Evolutionary conservation across 30 jellyfish, hydroid and myxozoan species (phyloP).

Genomic region (Rhopilema esculentum): DNA sequence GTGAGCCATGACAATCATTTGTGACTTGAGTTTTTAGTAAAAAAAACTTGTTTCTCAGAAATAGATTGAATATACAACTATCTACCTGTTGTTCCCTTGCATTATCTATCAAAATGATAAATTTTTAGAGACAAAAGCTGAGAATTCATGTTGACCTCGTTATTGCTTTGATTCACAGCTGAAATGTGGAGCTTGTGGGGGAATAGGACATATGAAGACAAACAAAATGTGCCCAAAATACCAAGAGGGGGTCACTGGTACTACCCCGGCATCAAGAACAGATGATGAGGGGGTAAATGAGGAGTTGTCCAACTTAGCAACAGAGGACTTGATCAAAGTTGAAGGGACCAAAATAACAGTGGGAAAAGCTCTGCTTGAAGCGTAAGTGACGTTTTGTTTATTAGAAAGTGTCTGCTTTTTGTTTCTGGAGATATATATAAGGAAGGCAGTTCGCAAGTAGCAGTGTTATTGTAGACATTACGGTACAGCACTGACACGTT

Average conservation of each 20-base stretch:
- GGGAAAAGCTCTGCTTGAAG: constrained; percentile 94
- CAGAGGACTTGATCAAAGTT: constrained; percentile 88
- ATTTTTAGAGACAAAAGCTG: background rate
- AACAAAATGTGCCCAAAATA: constrained; percentile 97
- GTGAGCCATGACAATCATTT: constrained; percentile 41
- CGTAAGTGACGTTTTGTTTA: constrained; percentile 55
- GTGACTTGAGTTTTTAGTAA: background rate
- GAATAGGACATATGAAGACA: constrained; percentile 95
- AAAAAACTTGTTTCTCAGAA: background rate
- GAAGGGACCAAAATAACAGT: constrained; percentile 94
- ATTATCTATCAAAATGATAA: background rate
- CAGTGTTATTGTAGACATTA: too few species aligned
- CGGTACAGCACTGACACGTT: too few species aligned
- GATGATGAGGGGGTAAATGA: constrained; percentile 81
- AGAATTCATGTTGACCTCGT: background rate
- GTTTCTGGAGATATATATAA: too few species aligned
- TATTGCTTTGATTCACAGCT: constrained; percentile 31
- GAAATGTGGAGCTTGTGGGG: constrained; percentile 99
- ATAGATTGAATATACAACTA: too few species aligned
- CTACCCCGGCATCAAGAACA: constrained; percentile 43
- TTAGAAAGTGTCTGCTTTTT: background rate
- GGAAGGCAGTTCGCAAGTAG: too few species aligned
- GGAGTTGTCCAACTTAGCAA: constrained; percentile 79
- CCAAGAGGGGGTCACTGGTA: constrained; percentile 78
- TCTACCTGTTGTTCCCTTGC: background rate